Evolutionary conservation across 2,797 vertebrate species (phyloP).

Genomic region (Lepilemur septentrionalis): DNA sequence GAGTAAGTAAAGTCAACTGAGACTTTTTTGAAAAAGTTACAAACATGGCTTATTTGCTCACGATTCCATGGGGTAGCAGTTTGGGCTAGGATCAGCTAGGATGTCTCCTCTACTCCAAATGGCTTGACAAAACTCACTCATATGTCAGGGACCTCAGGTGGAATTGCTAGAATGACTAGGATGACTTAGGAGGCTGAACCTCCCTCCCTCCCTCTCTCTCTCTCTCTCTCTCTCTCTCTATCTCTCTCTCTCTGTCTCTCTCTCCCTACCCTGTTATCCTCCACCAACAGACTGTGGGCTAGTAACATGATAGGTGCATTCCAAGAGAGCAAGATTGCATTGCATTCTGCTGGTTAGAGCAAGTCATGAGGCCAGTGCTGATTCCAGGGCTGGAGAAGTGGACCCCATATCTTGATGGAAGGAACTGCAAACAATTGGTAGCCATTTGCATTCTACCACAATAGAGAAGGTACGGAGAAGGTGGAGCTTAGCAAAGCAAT

Average conservation of each 20-base stretch:
- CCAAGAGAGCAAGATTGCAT: not conserved
- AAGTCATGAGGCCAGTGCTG: not conserved
- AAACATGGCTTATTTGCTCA: not conserved
- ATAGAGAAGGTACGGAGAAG: not conserved
- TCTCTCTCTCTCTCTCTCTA: no score
- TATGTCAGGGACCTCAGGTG: not conserved
- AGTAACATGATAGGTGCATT: not conserved
- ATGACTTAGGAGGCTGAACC: not conserved
- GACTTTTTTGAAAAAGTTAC: not conserved
- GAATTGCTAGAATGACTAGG: not conserved
- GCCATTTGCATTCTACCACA: not conserved
- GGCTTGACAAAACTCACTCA: accelerated
- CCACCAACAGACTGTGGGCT: not conserved
- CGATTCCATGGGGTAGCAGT: not conserved
- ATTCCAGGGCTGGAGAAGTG: not conserved
- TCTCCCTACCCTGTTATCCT: not conserved
- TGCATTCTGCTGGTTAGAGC: not conserved
- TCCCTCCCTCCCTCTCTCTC: not conserved
- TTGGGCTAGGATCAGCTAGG: not conserved
- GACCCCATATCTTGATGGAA: not conserved
- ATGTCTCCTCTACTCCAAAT: not conserved
- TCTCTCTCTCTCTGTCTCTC: no score
- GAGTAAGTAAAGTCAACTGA: not conserved
- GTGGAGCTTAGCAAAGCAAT: not conserved
- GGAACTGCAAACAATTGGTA: not conserved